Conservation (phyloP, 2,797 vertebrate species). For the Pristis pectinata region DNA sequence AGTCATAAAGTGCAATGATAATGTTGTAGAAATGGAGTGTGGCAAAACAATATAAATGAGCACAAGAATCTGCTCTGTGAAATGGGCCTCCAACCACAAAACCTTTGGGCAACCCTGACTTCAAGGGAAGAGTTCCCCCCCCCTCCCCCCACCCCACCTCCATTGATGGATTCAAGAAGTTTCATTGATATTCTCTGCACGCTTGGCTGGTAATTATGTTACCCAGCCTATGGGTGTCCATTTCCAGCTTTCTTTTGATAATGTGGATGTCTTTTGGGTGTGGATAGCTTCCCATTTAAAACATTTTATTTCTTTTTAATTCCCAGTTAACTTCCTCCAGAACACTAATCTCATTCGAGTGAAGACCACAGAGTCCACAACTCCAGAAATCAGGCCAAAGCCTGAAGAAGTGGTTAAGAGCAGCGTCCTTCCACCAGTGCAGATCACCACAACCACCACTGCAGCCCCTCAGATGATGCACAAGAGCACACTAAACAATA, state of each 20-base stretch:
- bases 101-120: too few species aligned
- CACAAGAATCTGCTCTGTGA: too few species aligned
- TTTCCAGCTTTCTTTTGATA: background rate
- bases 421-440: background rate
- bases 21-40: too few species aligned
- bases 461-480: background rate
- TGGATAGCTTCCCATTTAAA: background rate
- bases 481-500: background rate
- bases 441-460: background rate
- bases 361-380: background rate
- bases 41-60: too few species aligned
- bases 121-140: background rate
- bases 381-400: background rate
- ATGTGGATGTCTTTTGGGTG: background rate
- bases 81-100: too few species aligned
- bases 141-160: too few species aligned
- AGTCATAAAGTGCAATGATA: too few species aligned
- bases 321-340: slow-evolving; percentile 30
- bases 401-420: slow-evolving; percentile 6
- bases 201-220: too few species aligned
- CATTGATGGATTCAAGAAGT: background rate
- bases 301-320: background rate
- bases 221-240: too few species aligned
- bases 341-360: slow-evolving; percentile 29
- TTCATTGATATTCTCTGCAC: background rate